Base-by-base conservation (phyloP, 2,888 invertebrate genomes). In the Nowickia ferox region DNA sequence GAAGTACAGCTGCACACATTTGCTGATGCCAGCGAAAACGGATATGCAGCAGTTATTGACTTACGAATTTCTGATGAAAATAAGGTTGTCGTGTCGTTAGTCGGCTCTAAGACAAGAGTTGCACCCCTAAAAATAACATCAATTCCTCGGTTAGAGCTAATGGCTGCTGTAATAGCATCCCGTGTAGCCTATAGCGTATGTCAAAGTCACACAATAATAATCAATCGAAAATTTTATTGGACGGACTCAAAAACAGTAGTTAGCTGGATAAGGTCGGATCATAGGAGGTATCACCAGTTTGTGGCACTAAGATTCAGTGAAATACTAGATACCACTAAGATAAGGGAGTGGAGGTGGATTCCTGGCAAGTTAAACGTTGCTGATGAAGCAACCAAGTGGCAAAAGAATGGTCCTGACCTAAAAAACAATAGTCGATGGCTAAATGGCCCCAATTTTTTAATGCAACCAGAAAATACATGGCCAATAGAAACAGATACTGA, bases 81-180 rank as follows among this genome's bases (percentile, higher is more conserved):
- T 8, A 19, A 44, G 15, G 15, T 59, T 9, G 46, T 72, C 11
- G 48, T 51, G 9, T 74, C 74, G 10, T 30, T 63, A 11, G 38
- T 78, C 19, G 22, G 75, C 40, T 71, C 46, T 6, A 46, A 65
- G 17, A 84, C 78, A 6, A 84, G 80, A 53, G 76, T 86, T 22
- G 84, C 87, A 11, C 87, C 87, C 1, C 19, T 86, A 30, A 79
- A 69, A 68, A 77, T 80, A n/a, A 63, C 71, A n/a, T 87, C 82
- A 1, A 84, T 86, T 61, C 78, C 78, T 2, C 40, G 76, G 0
- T 59, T 84, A 11, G 84, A 87, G 11, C 46, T 84, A n/a, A 75
- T 86, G 65, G 86, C 86, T 9, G 79, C 85, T 13, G n/a, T 55
- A 19, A 71, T 57, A n/a, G 71, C 19, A 57, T 8, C 65, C 88